These are phyloP conservation scores for Chaetodon trifasciatus DNA, from an alignment of 2,797 vertebrate species.

Conservation along the genomic window DNA sequence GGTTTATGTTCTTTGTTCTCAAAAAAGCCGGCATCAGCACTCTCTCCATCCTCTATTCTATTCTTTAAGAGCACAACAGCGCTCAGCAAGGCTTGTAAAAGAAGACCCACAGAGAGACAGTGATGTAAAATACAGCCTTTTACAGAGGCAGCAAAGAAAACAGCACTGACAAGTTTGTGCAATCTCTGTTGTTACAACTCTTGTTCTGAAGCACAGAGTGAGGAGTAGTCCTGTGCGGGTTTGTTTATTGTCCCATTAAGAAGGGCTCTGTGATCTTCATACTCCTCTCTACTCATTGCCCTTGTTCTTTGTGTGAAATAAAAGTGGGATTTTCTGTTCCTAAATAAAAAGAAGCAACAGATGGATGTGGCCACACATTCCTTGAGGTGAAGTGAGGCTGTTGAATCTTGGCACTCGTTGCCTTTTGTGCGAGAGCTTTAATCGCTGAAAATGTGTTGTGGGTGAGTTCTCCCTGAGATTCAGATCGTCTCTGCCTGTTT, in stretches of 20 bases:
- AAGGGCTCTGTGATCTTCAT: not conserved
- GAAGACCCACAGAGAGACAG: slow-evolving; percentile 32
- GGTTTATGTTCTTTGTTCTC: slow-evolving; percentile 78
- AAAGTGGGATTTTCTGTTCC: slow-evolving; percentile 30
- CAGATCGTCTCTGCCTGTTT: slow-evolving; percentile 56
- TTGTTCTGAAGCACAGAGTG: slow-evolving; percentile 34
- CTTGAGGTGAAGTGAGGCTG: slow-evolving; percentile 45
- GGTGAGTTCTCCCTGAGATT: slow-evolving; percentile 31
- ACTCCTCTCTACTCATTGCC: slow-evolving; percentile 9
- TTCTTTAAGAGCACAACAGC: slow-evolving; percentile 38
- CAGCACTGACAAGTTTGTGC: slow-evolving; percentile 40
- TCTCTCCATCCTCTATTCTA: slow-evolving; percentile 57
- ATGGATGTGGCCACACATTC: slow-evolving; percentile 65
- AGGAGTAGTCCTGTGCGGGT: slow-evolving; percentile 11
- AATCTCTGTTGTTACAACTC: slow-evolving; percentile 34
- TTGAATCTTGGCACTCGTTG: slow-evolving; percentile 53
- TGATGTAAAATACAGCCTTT: slow-evolving; percentile 47
- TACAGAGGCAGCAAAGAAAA: slow-evolving; percentile 36
- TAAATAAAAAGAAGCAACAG: slow-evolving; percentile 42
- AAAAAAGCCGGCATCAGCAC: slow-evolving; percentile 75
- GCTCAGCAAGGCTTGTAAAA: slow-evolving; percentile 48
- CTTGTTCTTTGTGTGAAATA: slow-evolving; percentile 31
- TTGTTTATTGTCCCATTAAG: slow-evolving; percentile 42
- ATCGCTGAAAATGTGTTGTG: slow-evolving; percentile 30
- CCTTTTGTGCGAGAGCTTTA: slow-evolving; percentile 48